These are phyloP conservation scores for Macrochelys suwanniensis DNA, from an alignment of 2,797 vertebrate species.

Conservation along the genomic window DNA sequence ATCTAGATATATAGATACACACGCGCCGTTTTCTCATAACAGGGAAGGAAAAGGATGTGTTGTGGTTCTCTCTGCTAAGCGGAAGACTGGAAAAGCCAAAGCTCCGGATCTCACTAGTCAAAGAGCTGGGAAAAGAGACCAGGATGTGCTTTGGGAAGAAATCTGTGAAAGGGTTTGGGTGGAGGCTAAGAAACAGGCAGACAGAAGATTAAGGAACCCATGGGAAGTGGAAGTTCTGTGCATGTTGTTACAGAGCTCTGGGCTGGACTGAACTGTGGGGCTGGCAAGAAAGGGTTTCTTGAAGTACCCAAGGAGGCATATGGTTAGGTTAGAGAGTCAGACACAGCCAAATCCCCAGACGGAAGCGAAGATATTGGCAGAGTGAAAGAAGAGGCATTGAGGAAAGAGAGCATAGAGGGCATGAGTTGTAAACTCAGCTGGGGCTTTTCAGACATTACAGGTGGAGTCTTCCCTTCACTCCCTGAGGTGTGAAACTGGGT, in stretches of 20 bases:
- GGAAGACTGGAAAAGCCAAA: background rate
- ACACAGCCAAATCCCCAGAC: background rate
- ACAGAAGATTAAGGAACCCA: background rate
- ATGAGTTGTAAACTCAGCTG: background rate
- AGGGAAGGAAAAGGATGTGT: background rate
- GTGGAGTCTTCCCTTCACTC: background rate
- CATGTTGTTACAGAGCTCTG: rapidly evolving
- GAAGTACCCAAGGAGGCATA: background rate
- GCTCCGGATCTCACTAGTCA: background rate
- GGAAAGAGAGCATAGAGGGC: background rate
- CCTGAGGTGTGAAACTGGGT: background rate
- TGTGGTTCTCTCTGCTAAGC: background rate
- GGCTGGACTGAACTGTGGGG: background rate
- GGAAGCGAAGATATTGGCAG: rapidly evolving
- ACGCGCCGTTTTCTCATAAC: background rate
- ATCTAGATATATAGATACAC: background rate
- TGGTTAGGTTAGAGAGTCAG: background rate
- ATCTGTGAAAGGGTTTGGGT: background rate
- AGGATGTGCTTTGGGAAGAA: background rate
- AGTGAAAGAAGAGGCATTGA: background rate
- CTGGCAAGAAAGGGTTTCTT: background rate
- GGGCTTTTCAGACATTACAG: background rate
- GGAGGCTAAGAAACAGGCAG: background rate
- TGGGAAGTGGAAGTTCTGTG: background rate
- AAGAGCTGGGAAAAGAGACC: background rate